Conservation (phyloP, 2,797 vertebrate species). For the Cossypha heuglini region DNA sequence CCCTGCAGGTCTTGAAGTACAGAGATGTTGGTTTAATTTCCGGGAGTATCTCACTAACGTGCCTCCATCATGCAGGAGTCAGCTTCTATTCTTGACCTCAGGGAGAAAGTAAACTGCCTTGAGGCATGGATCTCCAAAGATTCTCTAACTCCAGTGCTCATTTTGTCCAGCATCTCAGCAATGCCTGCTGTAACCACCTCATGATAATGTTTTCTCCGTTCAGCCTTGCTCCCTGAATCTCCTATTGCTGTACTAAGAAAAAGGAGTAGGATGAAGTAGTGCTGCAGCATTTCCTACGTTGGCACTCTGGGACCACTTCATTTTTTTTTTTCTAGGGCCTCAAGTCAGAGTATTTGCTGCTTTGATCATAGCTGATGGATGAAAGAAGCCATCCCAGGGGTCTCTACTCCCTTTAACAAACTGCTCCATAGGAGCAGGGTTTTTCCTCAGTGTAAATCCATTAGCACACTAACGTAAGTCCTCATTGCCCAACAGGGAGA, state of each 20-base stretch:
- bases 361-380: neutral
- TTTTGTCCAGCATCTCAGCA: neutral
- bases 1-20: neutral
- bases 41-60: neutral
- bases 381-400: neutral
- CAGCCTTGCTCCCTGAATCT: neutral
- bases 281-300: neutral
- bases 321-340: neutral
- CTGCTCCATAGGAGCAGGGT: neutral
- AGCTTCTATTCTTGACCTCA: neutral
- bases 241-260: neutral
- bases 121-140: neutral
- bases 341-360: neutral
- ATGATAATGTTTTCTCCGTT: neutral
- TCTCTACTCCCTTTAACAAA: slow-evolving; percentile 10
- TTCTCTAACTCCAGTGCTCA: neutral
- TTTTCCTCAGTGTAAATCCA: neutral
- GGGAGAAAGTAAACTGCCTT: neutral
- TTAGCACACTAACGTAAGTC: neutral
- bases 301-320: neutral
- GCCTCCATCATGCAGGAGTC: accelerated
- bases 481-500: neutral
- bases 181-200: neutral
- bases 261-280: neutral
- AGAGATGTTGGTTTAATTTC: neutral